These are phyloP conservation scores for Zelleria hepariella DNA, from an alignment of 2,888 invertebrate species.

Conservation along the genomic window DNA sequence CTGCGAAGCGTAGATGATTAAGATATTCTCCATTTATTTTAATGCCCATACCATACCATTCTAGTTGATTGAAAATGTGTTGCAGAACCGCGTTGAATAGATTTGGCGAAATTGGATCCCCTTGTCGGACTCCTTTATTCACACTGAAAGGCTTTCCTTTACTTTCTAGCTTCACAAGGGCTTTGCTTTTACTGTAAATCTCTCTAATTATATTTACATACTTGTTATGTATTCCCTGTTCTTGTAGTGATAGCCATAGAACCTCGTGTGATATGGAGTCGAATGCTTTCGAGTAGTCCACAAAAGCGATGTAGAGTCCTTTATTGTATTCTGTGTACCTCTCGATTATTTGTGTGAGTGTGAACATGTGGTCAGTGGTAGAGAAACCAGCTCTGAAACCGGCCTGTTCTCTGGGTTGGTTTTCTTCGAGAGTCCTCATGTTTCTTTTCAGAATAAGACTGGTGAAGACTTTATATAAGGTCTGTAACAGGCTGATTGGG, in stretches of 20 bases:
- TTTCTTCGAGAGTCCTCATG: neutral
- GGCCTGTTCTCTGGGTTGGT: slow-evolving; percentile 8
- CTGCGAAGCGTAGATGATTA: slow-evolving; percentile 1
- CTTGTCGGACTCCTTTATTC: neutral
- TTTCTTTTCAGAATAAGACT: slow-evolving; percentile 3
- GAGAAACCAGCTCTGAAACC: slow-evolving; percentile 4
- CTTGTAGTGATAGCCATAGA: neutral
- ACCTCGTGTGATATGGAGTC: neutral
- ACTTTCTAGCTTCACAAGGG: neutral
- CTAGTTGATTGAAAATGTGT: neutral
- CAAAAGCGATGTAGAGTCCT: neutral
- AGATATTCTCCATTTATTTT: slow-evolving; percentile 2
- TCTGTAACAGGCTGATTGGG: slow-evolving; percentile 4
- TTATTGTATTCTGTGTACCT: neutral
- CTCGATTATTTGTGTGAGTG: neutral
- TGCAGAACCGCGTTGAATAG: neutral
- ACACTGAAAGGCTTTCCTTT: neutral
- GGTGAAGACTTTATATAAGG: neutral
- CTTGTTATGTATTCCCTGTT: neutral
- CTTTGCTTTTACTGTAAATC: neutral
- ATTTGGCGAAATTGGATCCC: too few species aligned
- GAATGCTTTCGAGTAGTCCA: slow-evolving; percentile 1
- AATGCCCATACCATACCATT: neutral
- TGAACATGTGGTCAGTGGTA: neutral
- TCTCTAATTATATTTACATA: neutral